phyloP scores from a whole-genome alignment of 1,140 invertebrate species.

The Diabrotica undecimpunctata region DNA sequence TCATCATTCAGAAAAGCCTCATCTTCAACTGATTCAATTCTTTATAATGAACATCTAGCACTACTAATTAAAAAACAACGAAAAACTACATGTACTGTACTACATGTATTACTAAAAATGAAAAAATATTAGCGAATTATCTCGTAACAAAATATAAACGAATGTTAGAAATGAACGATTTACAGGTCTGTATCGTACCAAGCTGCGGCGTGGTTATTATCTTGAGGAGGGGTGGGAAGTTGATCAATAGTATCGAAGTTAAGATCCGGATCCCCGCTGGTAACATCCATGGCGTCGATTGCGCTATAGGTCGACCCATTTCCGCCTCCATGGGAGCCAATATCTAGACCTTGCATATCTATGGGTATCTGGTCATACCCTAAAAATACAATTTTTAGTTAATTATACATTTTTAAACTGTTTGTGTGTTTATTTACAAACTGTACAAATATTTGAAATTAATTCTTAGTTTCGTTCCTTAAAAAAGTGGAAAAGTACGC shows the following conservation, averaged over 20 bases:
- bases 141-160: too few species aligned
- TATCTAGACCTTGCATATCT: slow-evolving; percentile 93
- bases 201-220: slow-evolving; percentile 85
- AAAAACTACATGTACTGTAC: too few species aligned
- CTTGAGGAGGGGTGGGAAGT: slow-evolving; percentile 80
- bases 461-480: too few species aligned
- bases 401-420: slow-evolving; percentile 1
- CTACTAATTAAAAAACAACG: too few species aligned
- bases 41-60: too few species aligned
- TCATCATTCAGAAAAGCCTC: too few species aligned
- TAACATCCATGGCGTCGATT: slow-evolving; percentile 84
- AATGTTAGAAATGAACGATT: slow-evolving; percentile 23
- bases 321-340: slow-evolving; percentile 63
- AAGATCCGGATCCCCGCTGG: slow-evolving; percentile 68
- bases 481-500: too few species aligned
- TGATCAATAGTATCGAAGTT: slow-evolving; percentile 80
- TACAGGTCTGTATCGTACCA: slow-evolving; percentile 97
- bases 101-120: too few species aligned
- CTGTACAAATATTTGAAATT: too few species aligned
- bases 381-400: slow-evolving; percentile 41
- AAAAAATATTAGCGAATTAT: too few species aligned
- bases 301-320: slow-evolving; percentile 65
- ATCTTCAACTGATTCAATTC: too few species aligned
- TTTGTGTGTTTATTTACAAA: neutral
- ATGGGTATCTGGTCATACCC: slow-evolving; percentile 96